These are phyloP conservation scores for Pelodiscus sinensis DNA, from an alignment of 2,113 vertebrate species.

Conservation along the genomic window DNA sequence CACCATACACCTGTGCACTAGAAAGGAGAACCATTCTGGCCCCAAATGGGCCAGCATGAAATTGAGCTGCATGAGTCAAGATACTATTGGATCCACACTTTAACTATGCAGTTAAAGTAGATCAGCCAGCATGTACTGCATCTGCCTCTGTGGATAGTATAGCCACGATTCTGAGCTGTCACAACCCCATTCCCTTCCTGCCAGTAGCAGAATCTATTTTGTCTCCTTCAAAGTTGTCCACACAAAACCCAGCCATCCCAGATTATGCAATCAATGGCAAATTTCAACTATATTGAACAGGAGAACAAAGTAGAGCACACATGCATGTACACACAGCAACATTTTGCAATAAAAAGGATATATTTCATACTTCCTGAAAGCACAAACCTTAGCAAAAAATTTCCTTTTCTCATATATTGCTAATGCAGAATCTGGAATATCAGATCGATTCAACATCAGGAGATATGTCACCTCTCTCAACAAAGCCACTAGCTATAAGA, in stretches of 20 bases:
- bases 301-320: background rate
- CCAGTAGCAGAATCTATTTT: background rate
- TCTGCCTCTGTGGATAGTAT: background rate
- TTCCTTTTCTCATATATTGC: conserved; percentile 80
- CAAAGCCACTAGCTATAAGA: conserved; percentile 77
- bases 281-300: background rate
- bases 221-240: background rate
- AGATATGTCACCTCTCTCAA: conserved; percentile 87
- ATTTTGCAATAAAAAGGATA: background rate
- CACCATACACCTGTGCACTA: background rate
- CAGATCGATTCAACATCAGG: conserved; percentile 74
- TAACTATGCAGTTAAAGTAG: background rate
- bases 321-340: accelerated
- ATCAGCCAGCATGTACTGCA: background rate
- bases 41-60: background rate
- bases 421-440: conserved; percentile 80
- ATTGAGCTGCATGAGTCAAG: background rate
- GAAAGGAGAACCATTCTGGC: background rate
- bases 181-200: background rate
- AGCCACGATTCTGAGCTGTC: background rate
- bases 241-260: background rate
- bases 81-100: background rate
- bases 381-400: conserved; percentile 81
- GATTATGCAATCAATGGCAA: accelerated
- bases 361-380: background rate